phyloP scores from a whole-genome alignment of 2,797 vertebrate species.

The Pangasius macronema region DNA sequence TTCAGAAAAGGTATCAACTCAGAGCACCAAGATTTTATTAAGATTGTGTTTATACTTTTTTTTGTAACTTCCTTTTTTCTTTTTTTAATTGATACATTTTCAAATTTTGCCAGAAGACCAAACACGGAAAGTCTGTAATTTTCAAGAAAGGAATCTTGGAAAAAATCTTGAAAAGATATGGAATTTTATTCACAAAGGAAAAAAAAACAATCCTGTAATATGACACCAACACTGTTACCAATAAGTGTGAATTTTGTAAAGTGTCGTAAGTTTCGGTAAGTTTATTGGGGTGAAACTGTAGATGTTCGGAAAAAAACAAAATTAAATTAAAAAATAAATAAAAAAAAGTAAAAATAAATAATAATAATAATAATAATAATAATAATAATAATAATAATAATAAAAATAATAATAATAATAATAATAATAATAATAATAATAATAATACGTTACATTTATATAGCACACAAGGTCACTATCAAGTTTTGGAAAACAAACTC shows the following conservation, averaged over 20 bases:
- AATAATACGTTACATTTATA: background rate
- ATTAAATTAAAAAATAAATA: background rate
- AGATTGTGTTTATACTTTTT: background rate
- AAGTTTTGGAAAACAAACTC: background rate
- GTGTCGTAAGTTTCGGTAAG: background rate
- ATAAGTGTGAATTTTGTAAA: background rate
- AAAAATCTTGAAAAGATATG: background rate
- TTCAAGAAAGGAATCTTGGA: background rate
- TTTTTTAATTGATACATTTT: background rate
- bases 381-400: background rate
- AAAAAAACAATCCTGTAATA: background rate
- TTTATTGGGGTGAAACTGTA: background rate
- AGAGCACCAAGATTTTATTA: background rate
- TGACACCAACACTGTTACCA: background rate
- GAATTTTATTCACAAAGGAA: background rate
- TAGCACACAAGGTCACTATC: background rate
- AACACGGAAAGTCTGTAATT: background rate
- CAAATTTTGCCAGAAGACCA: background rate
- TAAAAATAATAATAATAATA: background rate
- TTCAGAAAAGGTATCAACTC: background rate
- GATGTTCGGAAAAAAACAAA: background rate
- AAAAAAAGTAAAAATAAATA: background rate
- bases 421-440: background rate
- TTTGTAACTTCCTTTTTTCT: background rate
- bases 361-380: background rate